Evolutionary conservation across 2,888 invertebrate genomes (phyloP), one percentile per base, ranked within the genome.

Genomic region (Elmis aenea): DNA sequence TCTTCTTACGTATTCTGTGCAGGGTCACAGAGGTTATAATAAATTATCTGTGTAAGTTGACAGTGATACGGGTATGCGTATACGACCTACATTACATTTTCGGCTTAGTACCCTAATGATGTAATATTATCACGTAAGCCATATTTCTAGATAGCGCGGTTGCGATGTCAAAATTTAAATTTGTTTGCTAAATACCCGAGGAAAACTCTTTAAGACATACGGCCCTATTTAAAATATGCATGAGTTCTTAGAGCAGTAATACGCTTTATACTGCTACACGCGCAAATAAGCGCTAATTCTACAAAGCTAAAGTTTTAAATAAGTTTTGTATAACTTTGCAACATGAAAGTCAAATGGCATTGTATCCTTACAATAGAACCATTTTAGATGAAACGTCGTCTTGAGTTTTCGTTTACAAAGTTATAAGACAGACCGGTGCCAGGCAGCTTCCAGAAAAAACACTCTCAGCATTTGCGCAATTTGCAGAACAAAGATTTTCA

Each of bases 11-110:
- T n/a, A n/a, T n/a, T n/a, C n/a, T n/a, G n/a, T n/a, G n/a, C n/a
- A n/a, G n/a, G n/a, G 8, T 5, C 5, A 18, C 18, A 8, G 18
- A 8, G 18, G 18, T 5, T 8, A 6, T 18, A 6, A 37, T 37
- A 37, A 37, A 37, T 32, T 31, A 37, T 14, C n/a, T n/a, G n/a
- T n/a, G n/a, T n/a, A 14, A 21, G 13, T 21, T 37, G 37, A 37
- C 37, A 31, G 25, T 37, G 37, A 37, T 31, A 31, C 26, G 37
- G 37, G 37, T 37, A 36, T 20, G 22, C n/a, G 18, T 32, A 37
- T 32, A 32, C 31, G 30, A 37, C 26, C 23, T n/a, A n/a, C n/a
- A n/a, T n/a, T n/a, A n/a, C n/a, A 26, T 24, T 37, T 26, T 26
- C 31, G 22, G 26, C 37, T 26, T 22, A 37, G 25, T 29, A 30